Evolutionary conservation across 2,113 vertebrate genomes (phyloP).

Genomic region (Canis aureus): DNA sequence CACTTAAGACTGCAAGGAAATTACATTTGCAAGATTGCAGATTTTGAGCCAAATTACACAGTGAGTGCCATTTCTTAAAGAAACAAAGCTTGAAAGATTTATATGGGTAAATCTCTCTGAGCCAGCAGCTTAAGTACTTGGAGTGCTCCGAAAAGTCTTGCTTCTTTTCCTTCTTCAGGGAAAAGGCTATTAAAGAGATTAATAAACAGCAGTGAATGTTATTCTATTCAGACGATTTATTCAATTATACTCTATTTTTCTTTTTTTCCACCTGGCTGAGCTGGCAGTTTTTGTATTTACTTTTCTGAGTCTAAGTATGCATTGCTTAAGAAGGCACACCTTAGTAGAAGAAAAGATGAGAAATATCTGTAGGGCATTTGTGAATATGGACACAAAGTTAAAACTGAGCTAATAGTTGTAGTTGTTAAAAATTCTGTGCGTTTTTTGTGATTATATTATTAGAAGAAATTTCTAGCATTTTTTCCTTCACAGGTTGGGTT

Average conservation of each 20-base stretch:
- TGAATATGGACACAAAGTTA: neutral
- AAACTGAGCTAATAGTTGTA: neutral
- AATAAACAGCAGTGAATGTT: constrained; percentile 10
- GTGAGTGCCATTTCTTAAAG: neutral
- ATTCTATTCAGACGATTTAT: neutral
- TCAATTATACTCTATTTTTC: constrained; percentile 11
- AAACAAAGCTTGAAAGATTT: constrained; percentile 34
- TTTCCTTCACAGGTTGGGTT: neutral
- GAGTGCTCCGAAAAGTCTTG: constrained; percentile 19
- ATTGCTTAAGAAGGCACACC: neutral
- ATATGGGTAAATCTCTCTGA: constrained; percentile 2
- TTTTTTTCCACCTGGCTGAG: constrained; percentile 33
- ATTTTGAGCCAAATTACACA: neutral
- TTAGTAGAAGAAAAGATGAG: neutral
- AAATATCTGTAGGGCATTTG: neutral
- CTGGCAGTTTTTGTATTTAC: neutral
- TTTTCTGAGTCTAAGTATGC: neutral
- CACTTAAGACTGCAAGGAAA: neutral
- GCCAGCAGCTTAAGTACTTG: constrained; percentile 35
- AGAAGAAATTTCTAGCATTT: neutral
- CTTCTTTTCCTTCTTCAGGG: neutral
- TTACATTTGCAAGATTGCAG: neutral
- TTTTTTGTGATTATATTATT: neutral
- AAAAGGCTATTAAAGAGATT: constrained; percentile 56
- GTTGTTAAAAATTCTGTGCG: neutral